These are phyloP conservation scores for Onchidella celtica DNA, from an alignment of 2,888 invertebrate genomes.

Conservation along the genomic window DNA sequence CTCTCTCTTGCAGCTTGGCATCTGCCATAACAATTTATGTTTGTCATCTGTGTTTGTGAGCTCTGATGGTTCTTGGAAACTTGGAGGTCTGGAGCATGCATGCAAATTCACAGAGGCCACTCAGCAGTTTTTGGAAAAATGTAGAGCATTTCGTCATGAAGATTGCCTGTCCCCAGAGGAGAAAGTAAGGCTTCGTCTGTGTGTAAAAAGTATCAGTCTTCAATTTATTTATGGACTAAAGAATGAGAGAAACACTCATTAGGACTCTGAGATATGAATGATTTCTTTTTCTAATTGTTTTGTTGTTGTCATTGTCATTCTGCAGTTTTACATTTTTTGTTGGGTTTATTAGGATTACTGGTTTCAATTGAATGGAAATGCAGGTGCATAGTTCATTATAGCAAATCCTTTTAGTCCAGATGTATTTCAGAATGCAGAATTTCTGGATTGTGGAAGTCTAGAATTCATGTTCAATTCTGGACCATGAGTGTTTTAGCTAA, in stretches of 20 bases:
- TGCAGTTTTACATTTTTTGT: too few species aligned
- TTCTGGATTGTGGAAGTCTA: too few species aligned
- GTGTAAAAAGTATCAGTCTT: too few species aligned
- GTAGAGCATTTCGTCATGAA: constrained; percentile 61
- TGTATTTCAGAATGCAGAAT: too few species aligned
- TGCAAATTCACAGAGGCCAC: constrained; percentile 83
- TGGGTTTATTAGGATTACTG: too few species aligned
- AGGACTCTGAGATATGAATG: neutral
- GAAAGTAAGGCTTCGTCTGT: constrained; percentile 67
- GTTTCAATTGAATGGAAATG: too few species aligned
- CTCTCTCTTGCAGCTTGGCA: constrained; percentile 62
- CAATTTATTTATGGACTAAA: too few species aligned
- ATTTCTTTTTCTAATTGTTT: neutral
- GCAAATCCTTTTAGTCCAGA: too few species aligned
- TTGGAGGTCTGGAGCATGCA: constrained; percentile 89
- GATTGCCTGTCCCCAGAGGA: constrained; percentile 69
- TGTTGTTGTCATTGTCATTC: neutral
- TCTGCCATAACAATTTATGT: constrained; percentile 90
- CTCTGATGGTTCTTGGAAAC: constrained; percentile 91
- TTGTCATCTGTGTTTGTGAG: constrained; percentile 90
- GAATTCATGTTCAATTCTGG: too few species aligned
- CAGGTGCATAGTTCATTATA: too few species aligned
- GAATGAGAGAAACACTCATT: too few species aligned
- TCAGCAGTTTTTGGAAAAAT: constrained; percentile 84
- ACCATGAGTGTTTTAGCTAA: too few species aligned